Conservation (phyloP, 2,888 invertebrate species). For the Coecobrya sp. region DNA sequence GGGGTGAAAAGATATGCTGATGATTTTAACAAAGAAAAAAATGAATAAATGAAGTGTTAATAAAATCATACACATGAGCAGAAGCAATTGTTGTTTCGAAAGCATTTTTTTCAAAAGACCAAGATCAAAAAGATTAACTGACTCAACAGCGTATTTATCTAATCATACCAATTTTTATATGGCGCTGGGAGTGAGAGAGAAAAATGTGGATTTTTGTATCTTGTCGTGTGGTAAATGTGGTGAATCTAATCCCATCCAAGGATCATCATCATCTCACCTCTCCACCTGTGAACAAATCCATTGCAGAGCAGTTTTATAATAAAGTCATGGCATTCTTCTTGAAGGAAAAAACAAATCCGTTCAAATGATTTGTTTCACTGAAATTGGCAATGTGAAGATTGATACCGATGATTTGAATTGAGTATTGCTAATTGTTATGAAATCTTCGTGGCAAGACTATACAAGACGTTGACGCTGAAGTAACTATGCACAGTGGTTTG, state of each 20-base stretch:
- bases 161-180: neutral
- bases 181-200: neutral
- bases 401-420: neutral
- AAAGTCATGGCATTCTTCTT: neutral
- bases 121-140: neutral
- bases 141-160: neutral
- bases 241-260: slow-evolving; percentile 49
- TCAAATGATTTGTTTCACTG: neutral
- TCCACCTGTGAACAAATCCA: slow-evolving; percentile 12
- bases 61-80: neutral
- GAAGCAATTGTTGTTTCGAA: too few relatives aligned
- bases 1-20: neutral
- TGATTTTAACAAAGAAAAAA: neutral
- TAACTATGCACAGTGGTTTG: too few relatives aligned
- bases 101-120: neutral
- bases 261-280: neutral
- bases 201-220: neutral
- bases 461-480: too few relatives aligned
- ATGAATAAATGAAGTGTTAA: neutral
- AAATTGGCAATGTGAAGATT: neutral
- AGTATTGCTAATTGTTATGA: neutral
- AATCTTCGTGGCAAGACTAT: neutral
- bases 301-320: neutral
- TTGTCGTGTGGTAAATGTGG: slow-evolving; percentile 52
- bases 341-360: neutral